Conservation (phyloP, 2,113 vertebrate species). For the Numida meleagris region DNA sequence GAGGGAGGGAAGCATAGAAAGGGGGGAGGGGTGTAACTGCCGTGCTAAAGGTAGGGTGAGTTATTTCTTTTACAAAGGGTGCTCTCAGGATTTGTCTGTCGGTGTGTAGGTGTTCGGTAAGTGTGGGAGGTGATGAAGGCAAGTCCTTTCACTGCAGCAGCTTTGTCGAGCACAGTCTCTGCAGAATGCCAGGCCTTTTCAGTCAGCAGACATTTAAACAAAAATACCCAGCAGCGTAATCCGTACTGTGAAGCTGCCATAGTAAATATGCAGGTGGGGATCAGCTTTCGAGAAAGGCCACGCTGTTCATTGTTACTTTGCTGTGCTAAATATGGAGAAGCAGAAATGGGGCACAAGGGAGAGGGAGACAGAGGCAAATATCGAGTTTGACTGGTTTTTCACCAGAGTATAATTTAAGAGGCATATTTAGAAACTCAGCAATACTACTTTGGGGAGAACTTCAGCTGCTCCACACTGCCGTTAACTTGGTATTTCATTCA, state of each 20-base stretch:
- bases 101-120: background rate
- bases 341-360: background rate
- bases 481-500: conserved; percentile 61
- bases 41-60: background rate
- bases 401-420: conserved; percentile 60
- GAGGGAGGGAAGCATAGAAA: background rate
- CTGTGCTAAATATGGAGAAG: conserved; percentile 30
- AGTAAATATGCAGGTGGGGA: conserved; percentile 23
- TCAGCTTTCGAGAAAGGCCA: background rate
- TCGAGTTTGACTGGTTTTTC: conserved; percentile 52
- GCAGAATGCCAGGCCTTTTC: background rate
- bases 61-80: background rate
- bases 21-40: background rate
- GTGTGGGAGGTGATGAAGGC: background rate
- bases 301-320: background rate
- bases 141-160: background rate
- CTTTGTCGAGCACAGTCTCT: background rate
- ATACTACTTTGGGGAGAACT: conserved; percentile 61
- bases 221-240: conserved; percentile 8
- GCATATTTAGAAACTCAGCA: conserved; percentile 67
- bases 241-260: conserved; percentile 8
- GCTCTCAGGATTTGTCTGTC: conserved; percentile 16
- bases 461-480: background rate
- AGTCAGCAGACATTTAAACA: conserved; percentile 20
- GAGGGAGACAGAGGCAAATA: background rate